Evolutionary conservation across 2,113 vertebrate species (phyloP).

Genomic region (Chunga burmeisteri): DNA sequence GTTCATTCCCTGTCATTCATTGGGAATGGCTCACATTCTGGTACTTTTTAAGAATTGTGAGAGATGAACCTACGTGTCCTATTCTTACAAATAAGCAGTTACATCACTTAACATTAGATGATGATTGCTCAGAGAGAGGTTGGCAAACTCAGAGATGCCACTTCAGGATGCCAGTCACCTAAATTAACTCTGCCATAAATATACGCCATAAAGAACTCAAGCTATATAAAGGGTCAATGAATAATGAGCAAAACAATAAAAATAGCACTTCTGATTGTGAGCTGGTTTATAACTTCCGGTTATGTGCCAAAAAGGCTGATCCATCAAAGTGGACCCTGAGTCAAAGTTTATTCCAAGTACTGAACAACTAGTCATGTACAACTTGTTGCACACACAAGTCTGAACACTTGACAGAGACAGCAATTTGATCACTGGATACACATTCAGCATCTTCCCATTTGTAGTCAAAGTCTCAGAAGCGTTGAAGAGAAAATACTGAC

Average conservation of each 20-base stretch:
- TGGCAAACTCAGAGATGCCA: background rate
- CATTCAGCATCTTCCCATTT: background rate
- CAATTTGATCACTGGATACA: background rate
- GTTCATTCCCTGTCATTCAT: background rate
- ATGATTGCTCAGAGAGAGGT: background rate
- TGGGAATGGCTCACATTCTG: background rate
- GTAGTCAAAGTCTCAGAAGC: background rate
- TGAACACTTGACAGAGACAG: background rate
- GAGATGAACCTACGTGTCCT: background rate
- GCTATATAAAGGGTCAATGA: background rate
- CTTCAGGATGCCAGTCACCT: background rate
- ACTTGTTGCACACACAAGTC: background rate
- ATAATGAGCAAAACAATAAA: background rate
- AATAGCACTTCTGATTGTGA: background rate
- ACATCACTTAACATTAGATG: background rate
- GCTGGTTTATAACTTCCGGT: background rate
- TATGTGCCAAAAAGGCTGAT: background rate
- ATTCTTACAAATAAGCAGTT: background rate
- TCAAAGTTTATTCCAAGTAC: background rate
- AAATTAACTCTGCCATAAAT: background rate
- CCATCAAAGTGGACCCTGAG: background rate
- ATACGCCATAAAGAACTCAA: background rate
- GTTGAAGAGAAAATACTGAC: background rate
- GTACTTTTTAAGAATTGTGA: background rate
- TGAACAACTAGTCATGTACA: background rate